Percentiles rank a stretch among this genome's conserved stretches.
Conservation (phyloP, 2,888 invertebrate genomes). For the Deroplatys truncata region DNA sequence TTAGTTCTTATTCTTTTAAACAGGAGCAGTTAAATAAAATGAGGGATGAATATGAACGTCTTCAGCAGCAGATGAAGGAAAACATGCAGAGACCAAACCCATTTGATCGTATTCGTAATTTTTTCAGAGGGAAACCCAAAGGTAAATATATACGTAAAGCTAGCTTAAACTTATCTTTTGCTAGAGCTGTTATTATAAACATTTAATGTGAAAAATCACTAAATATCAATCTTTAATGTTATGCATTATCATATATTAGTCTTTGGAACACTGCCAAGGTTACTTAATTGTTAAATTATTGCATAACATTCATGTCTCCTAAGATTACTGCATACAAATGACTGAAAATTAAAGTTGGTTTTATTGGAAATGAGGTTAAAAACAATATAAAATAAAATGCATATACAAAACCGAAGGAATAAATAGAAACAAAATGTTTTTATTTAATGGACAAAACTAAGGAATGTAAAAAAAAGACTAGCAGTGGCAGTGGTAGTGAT, state of each 20-base stretch:
- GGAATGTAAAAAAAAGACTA: too few species aligned
- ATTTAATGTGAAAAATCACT: background rate
- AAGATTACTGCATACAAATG: background rate
- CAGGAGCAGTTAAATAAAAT: conserved; percentile 76
- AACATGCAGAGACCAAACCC: conserved; percentile 73
- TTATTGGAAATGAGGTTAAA: background rate
- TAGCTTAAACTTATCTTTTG: background rate
- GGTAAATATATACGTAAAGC: conserved; percentile 16
- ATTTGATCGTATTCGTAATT: conserved; percentile 71
- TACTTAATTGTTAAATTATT: too few species aligned
- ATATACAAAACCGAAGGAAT: background rate
- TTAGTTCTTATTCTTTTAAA: background rate
- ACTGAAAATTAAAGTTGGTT: background rate
- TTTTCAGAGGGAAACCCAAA: conserved; percentile 59
- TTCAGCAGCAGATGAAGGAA: conserved; percentile 72
- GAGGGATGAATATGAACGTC: conserved; percentile 76
- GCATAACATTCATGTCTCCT: too few species aligned
- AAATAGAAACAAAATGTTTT: background rate
- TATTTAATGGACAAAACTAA: background rate
- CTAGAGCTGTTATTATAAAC: background rate
- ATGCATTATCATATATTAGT: too few species aligned
- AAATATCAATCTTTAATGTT: background rate
- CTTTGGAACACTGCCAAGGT: too few species aligned
- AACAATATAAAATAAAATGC: background rate
- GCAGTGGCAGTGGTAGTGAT: too few species aligned